Percentiles rank a stretch among this genome's conserved stretches.
phyloP scores from a whole-genome alignment of 2,888 invertebrate genomes.

The Oscheius sp. region DNA sequence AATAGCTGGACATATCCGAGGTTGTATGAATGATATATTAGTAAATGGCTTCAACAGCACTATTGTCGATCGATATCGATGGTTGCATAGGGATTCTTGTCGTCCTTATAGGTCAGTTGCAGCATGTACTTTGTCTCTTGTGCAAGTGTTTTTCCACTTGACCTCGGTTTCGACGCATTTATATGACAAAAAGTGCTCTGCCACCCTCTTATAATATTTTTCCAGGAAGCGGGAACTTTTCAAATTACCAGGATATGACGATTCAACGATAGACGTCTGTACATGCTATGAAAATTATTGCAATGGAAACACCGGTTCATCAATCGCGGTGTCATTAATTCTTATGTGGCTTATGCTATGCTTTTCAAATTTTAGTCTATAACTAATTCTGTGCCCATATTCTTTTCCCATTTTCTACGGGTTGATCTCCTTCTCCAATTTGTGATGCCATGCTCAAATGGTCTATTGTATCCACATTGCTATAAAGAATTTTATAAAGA shows the following conservation, averaged over 20 bases:
- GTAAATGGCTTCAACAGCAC: conserved; percentile 71
- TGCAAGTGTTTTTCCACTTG: background rate
- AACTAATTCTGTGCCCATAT: conserved; percentile 4
- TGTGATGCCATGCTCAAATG: conserved; percentile 38
- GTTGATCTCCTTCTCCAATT: conserved; percentile 30
- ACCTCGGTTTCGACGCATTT: background rate
- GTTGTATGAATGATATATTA: conserved; percentile 69
- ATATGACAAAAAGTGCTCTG: background rate
- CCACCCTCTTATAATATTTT: background rate
- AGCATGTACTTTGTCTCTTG: background rate
- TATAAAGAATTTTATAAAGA: conserved; percentile 27
- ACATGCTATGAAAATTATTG: conserved; percentile 71
- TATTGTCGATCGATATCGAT: conserved; percentile 69
- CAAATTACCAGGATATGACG: conserved; percentile 64
- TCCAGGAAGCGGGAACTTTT: conserved; percentile 67
- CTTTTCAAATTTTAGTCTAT: conserved; percentile 6
- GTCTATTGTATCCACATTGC: conserved; percentile 22
- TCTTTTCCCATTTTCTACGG: conserved; percentile 5
- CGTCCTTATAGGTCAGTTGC: conserved; percentile 58
- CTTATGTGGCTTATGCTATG: conserved; percentile 11
- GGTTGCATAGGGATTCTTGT: conserved; percentile 71
- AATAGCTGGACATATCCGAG: conserved; percentile 69
- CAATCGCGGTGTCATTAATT: conserved; percentile 16
- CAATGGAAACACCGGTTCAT: conserved; percentile 72
- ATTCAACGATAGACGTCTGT: conserved; percentile 67